Conservation (phyloP, 2,113 vertebrate genomes). For the Pachyramphus minor region DNA sequence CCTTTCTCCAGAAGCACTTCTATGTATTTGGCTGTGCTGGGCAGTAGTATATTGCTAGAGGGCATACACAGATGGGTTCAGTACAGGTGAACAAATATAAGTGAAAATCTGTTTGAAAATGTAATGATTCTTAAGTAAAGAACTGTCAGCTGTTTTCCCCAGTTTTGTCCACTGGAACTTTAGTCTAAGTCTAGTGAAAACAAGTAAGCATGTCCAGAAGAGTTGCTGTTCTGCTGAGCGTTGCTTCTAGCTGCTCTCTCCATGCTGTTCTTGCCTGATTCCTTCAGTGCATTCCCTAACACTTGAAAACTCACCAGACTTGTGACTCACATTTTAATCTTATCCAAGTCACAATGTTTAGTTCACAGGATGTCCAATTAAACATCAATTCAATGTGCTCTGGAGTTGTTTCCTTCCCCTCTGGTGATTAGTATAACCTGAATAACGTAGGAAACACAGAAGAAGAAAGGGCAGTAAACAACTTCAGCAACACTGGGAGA, state of each 20-base stretch:
- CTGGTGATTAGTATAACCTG: slow-evolving; percentile 62
- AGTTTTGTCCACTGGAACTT: background rate
- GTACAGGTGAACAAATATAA: background rate
- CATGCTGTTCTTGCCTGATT: background rate
- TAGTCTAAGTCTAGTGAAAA: slow-evolving; percentile 27
- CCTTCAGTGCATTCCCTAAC: background rate
- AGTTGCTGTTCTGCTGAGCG: background rate
- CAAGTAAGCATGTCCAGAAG: background rate
- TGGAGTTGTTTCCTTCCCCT: slow-evolving; percentile 59
- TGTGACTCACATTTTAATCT: slow-evolving; percentile 66
- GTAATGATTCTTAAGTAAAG: background rate
- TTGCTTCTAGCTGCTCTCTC: background rate
- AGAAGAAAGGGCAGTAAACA: background rate
- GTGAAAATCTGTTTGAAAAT: background rate
- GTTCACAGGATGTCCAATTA: slow-evolving; percentile 70
- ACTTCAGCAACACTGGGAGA: background rate
- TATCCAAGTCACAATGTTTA: slow-evolving; percentile 63
- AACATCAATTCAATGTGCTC: slow-evolving; percentile 61
- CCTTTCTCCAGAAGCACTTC: background rate
- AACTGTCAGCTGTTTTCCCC: background rate
- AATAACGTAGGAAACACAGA: slow-evolving; percentile 18
- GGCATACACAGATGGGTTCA: background rate
- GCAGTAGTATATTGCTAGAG: background rate
- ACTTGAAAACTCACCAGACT: slow-evolving; percentile 52
- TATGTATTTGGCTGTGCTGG: background rate